Percentiles rank a stretch among this genome's conserved stretches.
Evolutionary conservation across 2,888 invertebrate species (phyloP).

Genomic region (Coenonympha glycerion): DNA sequence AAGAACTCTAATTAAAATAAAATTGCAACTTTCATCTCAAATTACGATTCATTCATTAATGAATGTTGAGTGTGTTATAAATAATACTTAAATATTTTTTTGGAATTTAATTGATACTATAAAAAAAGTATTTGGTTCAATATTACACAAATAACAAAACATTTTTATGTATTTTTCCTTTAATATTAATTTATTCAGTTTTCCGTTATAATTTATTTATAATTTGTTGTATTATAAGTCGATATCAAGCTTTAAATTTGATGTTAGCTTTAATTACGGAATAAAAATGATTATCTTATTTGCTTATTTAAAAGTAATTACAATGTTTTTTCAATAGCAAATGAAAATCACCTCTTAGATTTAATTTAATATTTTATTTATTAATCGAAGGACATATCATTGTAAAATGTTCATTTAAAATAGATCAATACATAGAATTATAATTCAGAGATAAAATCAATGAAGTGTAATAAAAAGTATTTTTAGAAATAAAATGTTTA

Average conservation of each 20-base stretch:
- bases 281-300: conserved; percentile 43
- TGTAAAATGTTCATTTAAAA: conserved; percentile 7
- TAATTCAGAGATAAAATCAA: not conserved
- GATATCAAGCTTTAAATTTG: conserved; percentile 74
- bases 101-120: not conserved
- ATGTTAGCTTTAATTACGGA: conserved; percentile 73
- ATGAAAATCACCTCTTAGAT: not conserved
- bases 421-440: not conserved
- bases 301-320: conserved; percentile 11
- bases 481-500: conserved; percentile 1
- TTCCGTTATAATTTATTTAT: conserved; percentile 16
- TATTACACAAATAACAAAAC: too few relatives aligned
- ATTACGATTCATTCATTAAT: conserved; percentile 1
- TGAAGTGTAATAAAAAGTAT: not conserved
- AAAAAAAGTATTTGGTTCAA: too few relatives aligned
- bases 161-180: not conserved
- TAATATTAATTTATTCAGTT: not conserved
- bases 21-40: not conserved
- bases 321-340: conserved; percentile 16
- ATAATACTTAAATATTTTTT: not conserved
- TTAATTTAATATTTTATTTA: not conserved
- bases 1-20: not conserved
- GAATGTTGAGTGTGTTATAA: not conserved
- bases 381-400: conserved; percentile 10
- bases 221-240: conserved; percentile 47